Percentiles rank a stretch among this genome's conserved stretches.
Evolutionary conservation across 2,888 invertebrate species (phyloP).

Genomic region (Oxystoma pomonae): DNA sequence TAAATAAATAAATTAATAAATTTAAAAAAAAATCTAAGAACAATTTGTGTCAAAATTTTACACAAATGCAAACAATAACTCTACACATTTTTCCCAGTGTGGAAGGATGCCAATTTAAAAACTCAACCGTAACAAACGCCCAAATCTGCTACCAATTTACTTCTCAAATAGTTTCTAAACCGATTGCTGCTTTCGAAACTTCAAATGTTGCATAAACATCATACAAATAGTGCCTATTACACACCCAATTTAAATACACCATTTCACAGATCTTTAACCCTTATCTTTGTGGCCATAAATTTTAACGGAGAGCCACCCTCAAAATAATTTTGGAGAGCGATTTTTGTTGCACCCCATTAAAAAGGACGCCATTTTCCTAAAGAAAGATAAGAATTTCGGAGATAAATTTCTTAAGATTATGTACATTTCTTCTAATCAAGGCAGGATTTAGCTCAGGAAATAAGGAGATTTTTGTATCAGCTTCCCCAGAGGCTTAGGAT

Average conservation of each 20-base stretch:
- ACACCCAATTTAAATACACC: not conserved
- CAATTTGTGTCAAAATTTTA: too few relatives aligned
- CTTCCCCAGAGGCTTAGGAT: not conserved
- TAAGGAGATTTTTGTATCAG: not conserved
- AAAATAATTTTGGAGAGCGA: not conserved
- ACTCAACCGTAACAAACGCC: too few relatives aligned
- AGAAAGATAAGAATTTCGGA: slow-evolving; percentile 35
- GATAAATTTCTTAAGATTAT: slow-evolving; percentile 42
- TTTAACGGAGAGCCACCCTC: not conserved
- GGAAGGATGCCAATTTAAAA: too few relatives aligned
- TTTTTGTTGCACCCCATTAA: slow-evolving; percentile 26
- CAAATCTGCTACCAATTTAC: too few relatives aligned
- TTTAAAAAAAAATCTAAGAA: too few relatives aligned
- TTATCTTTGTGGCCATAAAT: not conserved
- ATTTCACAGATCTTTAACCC: not conserved
- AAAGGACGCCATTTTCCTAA: slow-evolving; percentile 26
- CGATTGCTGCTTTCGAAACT: not conserved
- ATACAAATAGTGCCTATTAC: not conserved
- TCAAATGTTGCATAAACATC: not conserved
- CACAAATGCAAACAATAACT: too few relatives aligned
- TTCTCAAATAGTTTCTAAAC: not conserved
- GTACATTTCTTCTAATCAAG: slow-evolving; percentile 39
- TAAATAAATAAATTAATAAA: too few relatives aligned
- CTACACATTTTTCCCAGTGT: too few relatives aligned
- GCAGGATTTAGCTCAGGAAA: slow-evolving; percentile 15